Conservation (phyloP, 2,113 vertebrate genomes). For the Chelonoidis abingdonii region DNA sequence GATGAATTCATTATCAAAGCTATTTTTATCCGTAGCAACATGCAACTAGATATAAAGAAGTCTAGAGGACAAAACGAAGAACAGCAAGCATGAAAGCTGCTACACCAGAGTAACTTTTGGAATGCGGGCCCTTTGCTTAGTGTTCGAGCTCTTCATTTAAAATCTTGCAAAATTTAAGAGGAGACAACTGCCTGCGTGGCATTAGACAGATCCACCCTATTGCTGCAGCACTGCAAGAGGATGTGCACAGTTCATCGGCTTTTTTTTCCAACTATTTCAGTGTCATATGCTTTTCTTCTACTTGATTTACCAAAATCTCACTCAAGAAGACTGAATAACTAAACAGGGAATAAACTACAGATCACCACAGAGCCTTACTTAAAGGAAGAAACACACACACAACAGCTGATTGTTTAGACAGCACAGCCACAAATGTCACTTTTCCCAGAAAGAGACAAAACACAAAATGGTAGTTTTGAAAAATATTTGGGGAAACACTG, state of each 20-base stretch:
- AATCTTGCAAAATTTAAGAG: neutral
- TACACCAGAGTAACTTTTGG: neutral
- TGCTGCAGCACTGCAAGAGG: accelerated
- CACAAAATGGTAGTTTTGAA: accelerated
- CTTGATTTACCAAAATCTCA: neutral
- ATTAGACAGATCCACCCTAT: accelerated
- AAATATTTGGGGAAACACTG: neutral
- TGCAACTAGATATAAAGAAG: neutral
- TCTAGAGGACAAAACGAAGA: neutral
- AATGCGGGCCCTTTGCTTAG: accelerated
- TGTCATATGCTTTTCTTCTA: neutral
- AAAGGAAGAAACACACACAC: accelerated
- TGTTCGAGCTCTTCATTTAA: accelerated
- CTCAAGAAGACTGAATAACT: neutral
- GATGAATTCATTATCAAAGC: conserved; percentile 32
- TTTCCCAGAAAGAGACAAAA: accelerated
- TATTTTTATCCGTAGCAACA: conserved; percentile 43
- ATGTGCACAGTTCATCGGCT: neutral
- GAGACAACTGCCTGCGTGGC: accelerated
- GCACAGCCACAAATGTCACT: neutral
- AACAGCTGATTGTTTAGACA: accelerated
- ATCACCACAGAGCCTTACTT: accelerated
- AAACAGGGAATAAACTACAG: accelerated
- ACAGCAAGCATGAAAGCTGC: neutral
- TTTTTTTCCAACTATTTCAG: neutral